phyloP scores from a whole-genome alignment of 2,797 vertebrate genomes.

The Thamnophis elegans region DNA sequence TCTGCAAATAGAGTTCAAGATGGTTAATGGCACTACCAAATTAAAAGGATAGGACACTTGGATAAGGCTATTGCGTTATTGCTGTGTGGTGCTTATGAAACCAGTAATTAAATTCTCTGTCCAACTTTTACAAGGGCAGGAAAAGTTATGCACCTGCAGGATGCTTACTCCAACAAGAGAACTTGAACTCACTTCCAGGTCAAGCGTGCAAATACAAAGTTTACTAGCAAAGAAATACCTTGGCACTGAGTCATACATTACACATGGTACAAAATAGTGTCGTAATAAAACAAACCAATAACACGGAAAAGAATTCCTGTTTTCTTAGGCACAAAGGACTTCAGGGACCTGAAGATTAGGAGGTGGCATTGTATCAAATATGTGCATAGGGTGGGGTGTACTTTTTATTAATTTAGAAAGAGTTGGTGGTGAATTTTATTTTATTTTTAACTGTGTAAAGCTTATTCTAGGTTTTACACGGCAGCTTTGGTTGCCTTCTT shows the following conservation, averaged over 20 bases:
- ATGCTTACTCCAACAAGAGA: conserved; percentile 7
- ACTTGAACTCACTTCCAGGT: background rate
- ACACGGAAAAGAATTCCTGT: background rate
- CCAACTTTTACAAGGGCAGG: background rate
- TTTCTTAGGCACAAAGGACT: background rate
- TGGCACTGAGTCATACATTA: background rate
- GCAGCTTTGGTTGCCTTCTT: background rate
- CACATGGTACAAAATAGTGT: background rate
- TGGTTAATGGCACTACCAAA: background rate
- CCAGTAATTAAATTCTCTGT: conserved; percentile 14
- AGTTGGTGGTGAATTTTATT: background rate
- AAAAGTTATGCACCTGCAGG: conserved; percentile 4
- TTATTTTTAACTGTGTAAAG: background rate
- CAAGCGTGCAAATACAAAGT: background rate
- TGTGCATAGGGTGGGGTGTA: background rate
- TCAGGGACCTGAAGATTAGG: background rate
- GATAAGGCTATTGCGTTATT: conserved; percentile 23
- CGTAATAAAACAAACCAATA: background rate
- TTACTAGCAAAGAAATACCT: background rate
- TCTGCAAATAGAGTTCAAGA: conserved; percentile 15
- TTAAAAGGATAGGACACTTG: conserved; percentile 26
- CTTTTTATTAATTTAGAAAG: background rate
- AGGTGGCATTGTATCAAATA: background rate
- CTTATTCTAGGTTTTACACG: background rate
- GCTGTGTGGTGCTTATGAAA: conserved; percentile 12